Conservation (phyloP, 2,797 vertebrate genomes). For the Emys orbicularis region DNA sequence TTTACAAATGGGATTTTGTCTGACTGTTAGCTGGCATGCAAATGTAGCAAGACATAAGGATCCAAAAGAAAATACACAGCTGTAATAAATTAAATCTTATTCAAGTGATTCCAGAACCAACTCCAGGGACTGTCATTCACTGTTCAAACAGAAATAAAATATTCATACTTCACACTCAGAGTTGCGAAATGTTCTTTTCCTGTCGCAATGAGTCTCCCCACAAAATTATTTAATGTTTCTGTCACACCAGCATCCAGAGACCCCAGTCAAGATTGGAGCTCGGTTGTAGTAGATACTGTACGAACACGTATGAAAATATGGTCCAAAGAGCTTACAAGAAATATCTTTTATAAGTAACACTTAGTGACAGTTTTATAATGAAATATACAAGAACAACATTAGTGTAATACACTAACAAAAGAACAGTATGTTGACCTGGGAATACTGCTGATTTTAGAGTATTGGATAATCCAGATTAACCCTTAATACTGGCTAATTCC, state of each 20-base stretch:
- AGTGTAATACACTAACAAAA: not conserved
- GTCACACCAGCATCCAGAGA: not conserved
- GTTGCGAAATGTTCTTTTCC: not conserved
- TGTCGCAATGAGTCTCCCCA: not conserved
- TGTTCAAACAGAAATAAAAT: not conserved
- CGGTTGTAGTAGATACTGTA: not conserved
- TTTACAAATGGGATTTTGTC: not conserved
- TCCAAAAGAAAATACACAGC: not conserved
- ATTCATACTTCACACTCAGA: not conserved
- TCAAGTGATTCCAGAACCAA: not conserved
- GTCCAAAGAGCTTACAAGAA: too few species aligned
- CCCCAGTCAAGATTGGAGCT: not conserved
- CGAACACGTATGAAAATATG: rapidly evolving
- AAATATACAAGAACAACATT: rapidly evolving
- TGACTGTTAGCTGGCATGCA: not conserved
- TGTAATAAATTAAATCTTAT: not conserved
- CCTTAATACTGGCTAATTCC: too few species aligned
- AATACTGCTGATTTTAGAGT: not conserved
- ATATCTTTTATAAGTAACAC: rapidly evolving
- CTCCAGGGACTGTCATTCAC: not conserved
- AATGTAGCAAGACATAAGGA: not conserved
- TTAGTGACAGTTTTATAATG: not conserved
- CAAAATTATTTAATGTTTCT: not conserved
- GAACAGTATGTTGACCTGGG: rapidly evolving
- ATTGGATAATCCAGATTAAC: not conserved